Evolutionary conservation across 2,888 invertebrate species (phyloP).

Genomic region (Pilophorus perplexus): DNA sequence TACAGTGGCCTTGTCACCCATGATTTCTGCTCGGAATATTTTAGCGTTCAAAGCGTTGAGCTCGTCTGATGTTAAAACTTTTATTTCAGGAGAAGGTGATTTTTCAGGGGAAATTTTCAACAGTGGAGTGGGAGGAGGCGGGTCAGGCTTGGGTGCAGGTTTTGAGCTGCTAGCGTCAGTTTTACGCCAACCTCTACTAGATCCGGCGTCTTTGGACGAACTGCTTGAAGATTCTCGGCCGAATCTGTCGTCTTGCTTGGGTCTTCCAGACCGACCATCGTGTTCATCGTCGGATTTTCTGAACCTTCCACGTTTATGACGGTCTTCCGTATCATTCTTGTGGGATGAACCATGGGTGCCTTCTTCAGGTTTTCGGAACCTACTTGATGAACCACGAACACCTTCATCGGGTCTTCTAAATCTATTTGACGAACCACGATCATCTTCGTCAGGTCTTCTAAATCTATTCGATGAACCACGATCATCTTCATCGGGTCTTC

Average conservation of each 20-base stretch:
- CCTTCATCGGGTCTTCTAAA: no score
- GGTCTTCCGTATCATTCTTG: not conserved
- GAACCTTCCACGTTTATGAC: not conserved
- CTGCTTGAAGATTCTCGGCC: not conserved
- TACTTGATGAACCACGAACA: no score
- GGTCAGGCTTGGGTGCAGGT: not conserved
- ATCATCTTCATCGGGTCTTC: not conserved
- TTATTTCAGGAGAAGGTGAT: not conserved
- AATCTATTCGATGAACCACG: not conserved
- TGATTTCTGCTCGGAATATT: slow-evolving; percentile 89
- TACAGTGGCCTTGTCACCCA: slow-evolving; percentile 73
- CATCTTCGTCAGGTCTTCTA: not conserved
- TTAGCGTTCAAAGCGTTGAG: slow-evolving; percentile 88
- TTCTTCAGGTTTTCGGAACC: no score
- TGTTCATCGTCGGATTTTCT: not conserved
- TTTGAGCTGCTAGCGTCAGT: not conserved
- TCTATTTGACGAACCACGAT: not conserved
- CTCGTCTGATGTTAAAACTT: slow-evolving; percentile 68
- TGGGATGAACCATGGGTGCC: no score
- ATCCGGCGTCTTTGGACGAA: not conserved
- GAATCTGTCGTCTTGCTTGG: not conserved
- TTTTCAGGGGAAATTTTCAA: not conserved
- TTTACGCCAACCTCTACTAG: slow-evolving; percentile 38
- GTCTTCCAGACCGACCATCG: not conserved
- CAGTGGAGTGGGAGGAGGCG: not conserved